Conservation (phyloP, 2,797 vertebrate species). For the Pipistrellus kuhlii region DNA sequence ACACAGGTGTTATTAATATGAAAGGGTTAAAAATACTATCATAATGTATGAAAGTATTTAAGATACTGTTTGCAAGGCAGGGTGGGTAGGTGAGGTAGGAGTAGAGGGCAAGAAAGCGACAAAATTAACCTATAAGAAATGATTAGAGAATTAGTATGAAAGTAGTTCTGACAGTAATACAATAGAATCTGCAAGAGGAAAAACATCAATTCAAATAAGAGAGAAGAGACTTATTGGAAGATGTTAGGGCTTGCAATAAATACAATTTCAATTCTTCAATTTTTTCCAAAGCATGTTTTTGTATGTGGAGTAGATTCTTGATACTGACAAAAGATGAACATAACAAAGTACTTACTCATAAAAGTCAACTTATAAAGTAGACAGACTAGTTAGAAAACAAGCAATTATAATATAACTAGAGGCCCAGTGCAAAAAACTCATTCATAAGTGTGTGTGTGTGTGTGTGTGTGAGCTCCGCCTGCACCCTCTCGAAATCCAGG, state of each 20-base stretch:
- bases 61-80: background rate
- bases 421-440: too few species aligned
- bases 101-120: background rate
- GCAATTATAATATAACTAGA: background rate
- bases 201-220: background rate
- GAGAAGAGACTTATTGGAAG: background rate
- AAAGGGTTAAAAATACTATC: background rate
- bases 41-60: background rate
- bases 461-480: too few species aligned
- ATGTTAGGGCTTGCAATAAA: conserved; percentile 4
- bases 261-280: background rate
- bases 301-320: background rate
- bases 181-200: background rate
- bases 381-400: background rate
- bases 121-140: conserved; percentile 32
- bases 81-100: background rate
- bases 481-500: too few species aligned
- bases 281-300: background rate
- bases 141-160: conserved; percentile 9
- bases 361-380: background rate
- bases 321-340: background rate
- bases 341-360: background rate
- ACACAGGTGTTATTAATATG: background rate
- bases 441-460: too few species aligned
- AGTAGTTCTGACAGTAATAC: background rate